These are phyloP conservation scores for Bellardia pandia DNA, from an alignment of 2,888 invertebrate genomes.

Conservation along the genomic window DNA sequence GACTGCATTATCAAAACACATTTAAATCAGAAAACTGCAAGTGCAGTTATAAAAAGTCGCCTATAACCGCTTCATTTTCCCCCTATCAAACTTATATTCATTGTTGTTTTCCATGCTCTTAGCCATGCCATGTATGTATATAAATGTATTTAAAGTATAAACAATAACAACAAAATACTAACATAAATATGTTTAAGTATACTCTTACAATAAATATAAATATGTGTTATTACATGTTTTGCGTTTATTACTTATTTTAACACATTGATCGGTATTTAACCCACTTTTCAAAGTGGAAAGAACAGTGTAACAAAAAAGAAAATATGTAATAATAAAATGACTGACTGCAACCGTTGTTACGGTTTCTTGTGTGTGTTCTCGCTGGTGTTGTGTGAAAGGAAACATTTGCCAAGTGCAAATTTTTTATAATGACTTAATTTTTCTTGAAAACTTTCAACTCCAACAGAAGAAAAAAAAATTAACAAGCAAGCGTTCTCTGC, in stretches of 20 bases:
- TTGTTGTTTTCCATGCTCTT: constrained; percentile 22
- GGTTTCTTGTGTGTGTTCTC: constrained; percentile 22
- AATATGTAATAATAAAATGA: not conserved
- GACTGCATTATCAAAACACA: too few species aligned
- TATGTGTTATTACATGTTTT: constrained; percentile 64
- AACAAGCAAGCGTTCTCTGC: not conserved
- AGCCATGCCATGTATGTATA: not conserved
- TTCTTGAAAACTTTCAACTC: constrained; percentile 58
- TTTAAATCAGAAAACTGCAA: too few species aligned
- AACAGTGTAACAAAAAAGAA: not conserved
- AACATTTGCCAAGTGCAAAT: constrained; percentile 71
- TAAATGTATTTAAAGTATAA: constrained; percentile 10
- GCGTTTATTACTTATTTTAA: constrained; percentile 68
- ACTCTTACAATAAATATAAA: constrained; percentile 39
- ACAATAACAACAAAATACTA: constrained; percentile 27
- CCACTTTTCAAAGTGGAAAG: constrained; percentile 56
- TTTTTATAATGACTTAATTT: constrained; percentile 74
- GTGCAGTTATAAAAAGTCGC: constrained; percentile 9
- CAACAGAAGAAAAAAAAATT: constrained; percentile 18
- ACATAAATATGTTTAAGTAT: not conserved
- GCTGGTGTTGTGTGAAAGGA: constrained; percentile 67
- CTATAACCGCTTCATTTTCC: not conserved
- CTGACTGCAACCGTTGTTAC: constrained; percentile 39
- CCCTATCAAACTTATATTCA: not conserved
- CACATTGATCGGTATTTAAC: constrained; percentile 69